Percentiles rank a stretch among this genome's conserved stretches.
Conservation (phyloP, 2,797 vertebrate genomes). For the Falco concolor region DNA sequence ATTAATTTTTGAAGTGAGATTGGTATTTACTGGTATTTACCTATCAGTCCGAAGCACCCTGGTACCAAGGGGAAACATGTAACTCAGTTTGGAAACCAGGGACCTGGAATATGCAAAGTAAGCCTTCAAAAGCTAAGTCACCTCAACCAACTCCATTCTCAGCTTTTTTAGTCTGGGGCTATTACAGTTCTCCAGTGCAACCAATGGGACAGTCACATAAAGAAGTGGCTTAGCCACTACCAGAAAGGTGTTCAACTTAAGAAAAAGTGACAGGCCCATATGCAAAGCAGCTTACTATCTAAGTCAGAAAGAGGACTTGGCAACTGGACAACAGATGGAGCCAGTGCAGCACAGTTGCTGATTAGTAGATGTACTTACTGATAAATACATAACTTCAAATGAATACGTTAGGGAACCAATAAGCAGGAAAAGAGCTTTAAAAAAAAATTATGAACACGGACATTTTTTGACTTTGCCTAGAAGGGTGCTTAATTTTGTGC, state of each 20-base stretch:
- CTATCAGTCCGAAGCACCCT: neutral
- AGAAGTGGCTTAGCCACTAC: neutral
- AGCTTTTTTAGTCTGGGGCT: neutral
- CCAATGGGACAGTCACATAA: neutral
- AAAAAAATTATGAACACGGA: neutral
- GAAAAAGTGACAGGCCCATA: slow-evolving; percentile 17
- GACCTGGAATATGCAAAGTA: neutral
- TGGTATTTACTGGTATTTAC: neutral
- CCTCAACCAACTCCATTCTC: neutral
- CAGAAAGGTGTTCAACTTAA: neutral
- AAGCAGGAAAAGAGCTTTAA: neutral
- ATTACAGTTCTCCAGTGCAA: neutral
- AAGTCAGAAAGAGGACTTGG: slow-evolving; percentile 15
- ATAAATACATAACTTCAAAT: neutral
- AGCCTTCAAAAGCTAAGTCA: neutral
- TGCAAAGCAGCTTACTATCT: slow-evolving; percentile 32
- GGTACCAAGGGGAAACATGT: neutral
- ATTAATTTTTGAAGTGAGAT: neutral
- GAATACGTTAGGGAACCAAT: neutral
- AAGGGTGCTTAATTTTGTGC: neutral
- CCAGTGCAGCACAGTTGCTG: neutral
- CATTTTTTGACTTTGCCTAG: neutral
- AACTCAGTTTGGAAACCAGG: neutral
- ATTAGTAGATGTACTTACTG: neutral
- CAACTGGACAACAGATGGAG: slow-evolving; percentile 49